phyloP scores from a whole-genome alignment of 2,888 invertebrate species.

The Cryptus viduatorius region DNA sequence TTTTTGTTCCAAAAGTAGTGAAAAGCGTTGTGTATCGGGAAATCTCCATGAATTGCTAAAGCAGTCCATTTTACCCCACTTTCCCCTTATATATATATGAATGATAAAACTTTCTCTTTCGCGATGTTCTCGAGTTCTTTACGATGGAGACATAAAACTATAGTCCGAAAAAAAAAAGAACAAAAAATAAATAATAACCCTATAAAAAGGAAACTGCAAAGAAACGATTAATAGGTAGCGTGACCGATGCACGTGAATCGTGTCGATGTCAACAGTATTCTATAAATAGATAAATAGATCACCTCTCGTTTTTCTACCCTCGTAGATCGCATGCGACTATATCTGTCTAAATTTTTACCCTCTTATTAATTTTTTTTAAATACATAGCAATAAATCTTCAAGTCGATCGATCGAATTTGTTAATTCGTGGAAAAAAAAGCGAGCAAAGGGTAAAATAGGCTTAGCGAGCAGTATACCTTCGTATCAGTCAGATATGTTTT shows the following conservation, averaged over 20 bases:
- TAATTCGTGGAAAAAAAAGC: conserved; percentile 45
- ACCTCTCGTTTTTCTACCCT: conserved; percentile 28
- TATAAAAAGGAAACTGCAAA: not conserved
- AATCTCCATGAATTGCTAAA: no score
- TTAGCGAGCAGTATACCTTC: conserved; percentile 26
- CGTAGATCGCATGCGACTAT: conserved; percentile 51
- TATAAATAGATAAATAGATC: conserved; percentile 43
- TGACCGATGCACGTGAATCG: conserved; percentile 62
- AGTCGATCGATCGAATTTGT: not conserved
- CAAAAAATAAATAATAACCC: not conserved
- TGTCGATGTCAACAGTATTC: conserved; percentile 42
- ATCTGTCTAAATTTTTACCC: conserved; percentile 2
- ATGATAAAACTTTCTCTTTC: conserved; percentile 29
- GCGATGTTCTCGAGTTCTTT: not conserved
- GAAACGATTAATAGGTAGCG: conserved; percentile 41
- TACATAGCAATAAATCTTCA: not conserved
- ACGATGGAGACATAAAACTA: conserved; percentile 32
- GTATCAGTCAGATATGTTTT: conserved; percentile 38
- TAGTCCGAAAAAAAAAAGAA: not conserved
- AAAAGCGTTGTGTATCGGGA: no score
- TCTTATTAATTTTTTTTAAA: not conserved
- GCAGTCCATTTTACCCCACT: no score
- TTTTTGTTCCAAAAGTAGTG: no score
- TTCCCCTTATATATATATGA: not conserved
- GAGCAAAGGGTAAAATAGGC: conserved; percentile 46